Evolutionary conservation across 2,113 vertebrate genomes (phyloP).

Genomic region (Sarotherodon lohbergeri): DNA sequence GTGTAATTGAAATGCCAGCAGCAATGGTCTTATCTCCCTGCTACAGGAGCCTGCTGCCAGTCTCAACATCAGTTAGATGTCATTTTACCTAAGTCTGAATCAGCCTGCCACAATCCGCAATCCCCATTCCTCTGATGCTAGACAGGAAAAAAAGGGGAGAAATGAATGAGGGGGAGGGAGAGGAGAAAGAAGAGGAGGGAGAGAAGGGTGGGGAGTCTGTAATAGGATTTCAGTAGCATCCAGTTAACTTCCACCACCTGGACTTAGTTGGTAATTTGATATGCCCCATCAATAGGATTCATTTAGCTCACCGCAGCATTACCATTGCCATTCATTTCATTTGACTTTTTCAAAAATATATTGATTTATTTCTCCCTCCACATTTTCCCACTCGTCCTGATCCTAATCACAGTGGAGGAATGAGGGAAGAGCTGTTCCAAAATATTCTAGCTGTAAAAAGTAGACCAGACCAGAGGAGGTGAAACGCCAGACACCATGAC

Average conservation of each 20-base stretch:
- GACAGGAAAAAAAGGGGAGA: conserved; percentile 56
- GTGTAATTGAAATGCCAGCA: conserved; percentile 85
- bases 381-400: conserved; percentile 32
- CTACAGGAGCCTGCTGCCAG: conserved; percentile 81
- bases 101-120: conserved; percentile 77
- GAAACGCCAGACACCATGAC: conserved; percentile 16
- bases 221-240: conserved; percentile 78
- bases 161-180: conserved; percentile 44
- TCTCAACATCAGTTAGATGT: conserved; percentile 84
- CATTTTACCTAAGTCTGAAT: conserved; percentile 83
- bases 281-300: conserved; percentile 77
- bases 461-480: conserved; percentile 16
- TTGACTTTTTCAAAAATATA: conserved; percentile 46
- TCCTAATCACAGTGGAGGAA: conserved; percentile 38
- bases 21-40: conserved; percentile 80
- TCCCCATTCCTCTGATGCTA: conserved; percentile 69
- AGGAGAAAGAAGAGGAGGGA: conserved; percentile 40
- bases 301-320: conserved; percentile 67
- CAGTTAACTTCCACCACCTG: conserved; percentile 78
- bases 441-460: conserved; percentile 19
- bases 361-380: conserved; percentile 42
- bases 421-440: not conserved
- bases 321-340: conserved; percentile 62
- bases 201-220: conserved; percentile 54
- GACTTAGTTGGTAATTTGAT: conserved; percentile 79